A percentile compares a stretch with the other conserved stretches of the same genome.
phyloP scores from a whole-genome alignment of 2,888 invertebrate genomes.

The Oligia latruncula region DNA sequence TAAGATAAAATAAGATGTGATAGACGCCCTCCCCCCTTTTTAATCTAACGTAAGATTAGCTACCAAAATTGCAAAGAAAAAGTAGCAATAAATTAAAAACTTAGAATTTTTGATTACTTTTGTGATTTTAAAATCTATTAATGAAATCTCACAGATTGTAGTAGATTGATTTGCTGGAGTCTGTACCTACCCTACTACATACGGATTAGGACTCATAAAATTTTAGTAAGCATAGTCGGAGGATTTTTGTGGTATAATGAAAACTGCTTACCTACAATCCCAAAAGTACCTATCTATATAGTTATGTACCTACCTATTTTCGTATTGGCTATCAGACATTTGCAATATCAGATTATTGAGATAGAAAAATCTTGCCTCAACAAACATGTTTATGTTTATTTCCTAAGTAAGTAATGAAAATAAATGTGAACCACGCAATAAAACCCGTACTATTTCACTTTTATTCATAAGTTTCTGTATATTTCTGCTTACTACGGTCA shows the following conservation, averaged over 20 bases:
- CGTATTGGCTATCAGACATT: neutral
- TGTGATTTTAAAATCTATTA: too few relatives aligned
- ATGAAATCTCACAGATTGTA: too few relatives aligned
- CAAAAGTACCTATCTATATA: neutral
- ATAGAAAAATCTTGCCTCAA: neutral
- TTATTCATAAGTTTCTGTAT: slow-evolving; percentile 9
- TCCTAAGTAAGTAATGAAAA: neutral
- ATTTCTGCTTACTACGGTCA: slow-evolving; percentile 9
- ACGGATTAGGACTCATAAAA: neutral
- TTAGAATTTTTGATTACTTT: too few relatives aligned
- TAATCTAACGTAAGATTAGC: too few relatives aligned
- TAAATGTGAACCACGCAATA: slow-evolving; percentile 6
- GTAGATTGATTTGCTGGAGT: too few relatives aligned
- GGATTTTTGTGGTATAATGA: neutral
- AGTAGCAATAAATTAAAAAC: too few relatives aligned
- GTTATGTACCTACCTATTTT: neutral
- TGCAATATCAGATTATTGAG: neutral
- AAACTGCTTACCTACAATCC: neutral
- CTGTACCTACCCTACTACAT: too few relatives aligned
- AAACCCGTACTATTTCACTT: neutral
- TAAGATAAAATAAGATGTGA: too few relatives aligned
- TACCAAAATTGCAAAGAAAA: too few relatives aligned
- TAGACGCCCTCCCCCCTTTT: too few relatives aligned
- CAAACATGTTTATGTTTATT: slow-evolving; percentile 20
- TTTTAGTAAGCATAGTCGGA: neutral